A percentile compares a stretch with the other conserved stretches of the same genome.
These are phyloP conservation scores for Muscidifurax raptorellus DNA, from an alignment of 1,140 invertebrate genomes.

Conservation along the genomic window DNA sequence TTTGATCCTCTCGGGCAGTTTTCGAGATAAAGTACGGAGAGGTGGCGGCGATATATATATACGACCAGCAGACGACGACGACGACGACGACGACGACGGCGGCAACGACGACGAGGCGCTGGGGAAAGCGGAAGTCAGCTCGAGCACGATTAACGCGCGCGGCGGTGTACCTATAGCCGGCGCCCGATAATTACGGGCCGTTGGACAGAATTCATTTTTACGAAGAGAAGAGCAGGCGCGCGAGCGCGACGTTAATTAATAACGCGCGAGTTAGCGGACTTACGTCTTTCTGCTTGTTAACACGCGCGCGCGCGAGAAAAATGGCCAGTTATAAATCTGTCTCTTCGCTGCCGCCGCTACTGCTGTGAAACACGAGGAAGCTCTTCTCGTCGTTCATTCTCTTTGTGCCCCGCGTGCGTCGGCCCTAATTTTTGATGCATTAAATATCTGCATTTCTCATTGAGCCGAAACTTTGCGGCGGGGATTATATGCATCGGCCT, in stretches of 20 bases:
- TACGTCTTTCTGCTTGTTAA: conserved; percentile 47
- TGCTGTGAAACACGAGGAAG: conserved; percentile 3
- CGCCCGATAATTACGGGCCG: conserved; percentile 51
- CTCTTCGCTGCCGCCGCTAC: not conserved
- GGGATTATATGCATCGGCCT: too few relatives aligned
- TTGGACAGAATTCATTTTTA: conserved; percentile 51
- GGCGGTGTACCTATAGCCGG: not conserved
- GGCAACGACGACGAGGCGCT: not conserved
- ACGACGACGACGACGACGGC: too few relatives aligned
- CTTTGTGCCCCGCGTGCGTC: not conserved
- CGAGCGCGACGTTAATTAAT: conserved; percentile 55
- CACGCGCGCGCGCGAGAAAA: conserved; percentile 44
- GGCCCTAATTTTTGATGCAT: conserved; percentile 16
- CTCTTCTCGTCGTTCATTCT: not conserved
- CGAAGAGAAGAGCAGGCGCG: conserved; percentile 26
- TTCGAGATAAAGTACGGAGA: conserved; percentile 12
- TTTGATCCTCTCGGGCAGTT: conserved; percentile 16
- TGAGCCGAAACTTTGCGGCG: not conserved
- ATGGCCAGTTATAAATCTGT: conserved; percentile 52
- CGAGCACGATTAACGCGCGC: conserved; percentile 42
- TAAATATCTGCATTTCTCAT: conserved; percentile 20
- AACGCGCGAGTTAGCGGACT: conserved; percentile 34
- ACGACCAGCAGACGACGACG: not conserved
- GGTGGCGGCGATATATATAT: conserved; percentile 31
- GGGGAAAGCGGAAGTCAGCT: conserved; percentile 36